These are phyloP conservation scores for Stegana nigrithorax DNA, from an alignment of 2,888 invertebrate genomes.

Conservation along the genomic window DNA sequence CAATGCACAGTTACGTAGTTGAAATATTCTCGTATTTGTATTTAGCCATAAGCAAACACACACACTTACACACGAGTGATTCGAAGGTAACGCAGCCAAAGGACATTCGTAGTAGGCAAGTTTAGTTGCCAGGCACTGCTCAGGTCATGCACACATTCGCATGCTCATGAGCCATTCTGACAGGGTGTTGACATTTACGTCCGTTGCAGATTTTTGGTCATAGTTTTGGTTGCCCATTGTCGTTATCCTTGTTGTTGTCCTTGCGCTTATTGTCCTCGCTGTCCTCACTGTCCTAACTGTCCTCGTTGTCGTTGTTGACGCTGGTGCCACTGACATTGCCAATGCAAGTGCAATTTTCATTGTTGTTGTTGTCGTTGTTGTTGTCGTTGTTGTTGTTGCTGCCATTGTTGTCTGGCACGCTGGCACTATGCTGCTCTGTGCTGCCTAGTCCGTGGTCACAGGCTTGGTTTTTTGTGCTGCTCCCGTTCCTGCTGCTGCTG, in stretches of 20 bases:
- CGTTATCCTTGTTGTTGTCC: not conserved
- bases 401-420: not conserved
- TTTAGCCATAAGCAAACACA: too few relatives aligned
- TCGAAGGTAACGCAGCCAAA: too few relatives aligned
- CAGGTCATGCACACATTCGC: not conserved
- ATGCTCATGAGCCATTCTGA: slow-evolving; percentile 31
- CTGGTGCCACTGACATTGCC: too few relatives aligned
- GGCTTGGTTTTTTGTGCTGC: slow-evolving; percentile 1
- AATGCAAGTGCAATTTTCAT: too few relatives aligned
- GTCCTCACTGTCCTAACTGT: not conserved
- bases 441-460: too few relatives aligned
- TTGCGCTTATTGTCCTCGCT: too few relatives aligned
- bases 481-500: slow-evolving; percentile 9
- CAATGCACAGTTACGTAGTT: not conserved
- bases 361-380: not conserved
- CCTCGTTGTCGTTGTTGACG: too few relatives aligned
- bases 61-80: too few relatives aligned
- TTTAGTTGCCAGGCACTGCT: too few relatives aligned
- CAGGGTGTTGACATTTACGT: slow-evolving; percentile 60
- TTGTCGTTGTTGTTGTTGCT: not conserved
- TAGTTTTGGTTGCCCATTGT: slow-evolving; percentile 16
- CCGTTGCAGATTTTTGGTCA: slow-evolving; percentile 57
- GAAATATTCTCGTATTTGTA: too few relatives aligned
- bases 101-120: not conserved
- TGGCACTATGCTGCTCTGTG: too few relatives aligned